A percentile compares a stretch with the other conserved stretches of the same genome.
phyloP scores from a whole-genome alignment of 2,797 vertebrate genomes.

The Microctenopoma steveboyesi region DNA sequence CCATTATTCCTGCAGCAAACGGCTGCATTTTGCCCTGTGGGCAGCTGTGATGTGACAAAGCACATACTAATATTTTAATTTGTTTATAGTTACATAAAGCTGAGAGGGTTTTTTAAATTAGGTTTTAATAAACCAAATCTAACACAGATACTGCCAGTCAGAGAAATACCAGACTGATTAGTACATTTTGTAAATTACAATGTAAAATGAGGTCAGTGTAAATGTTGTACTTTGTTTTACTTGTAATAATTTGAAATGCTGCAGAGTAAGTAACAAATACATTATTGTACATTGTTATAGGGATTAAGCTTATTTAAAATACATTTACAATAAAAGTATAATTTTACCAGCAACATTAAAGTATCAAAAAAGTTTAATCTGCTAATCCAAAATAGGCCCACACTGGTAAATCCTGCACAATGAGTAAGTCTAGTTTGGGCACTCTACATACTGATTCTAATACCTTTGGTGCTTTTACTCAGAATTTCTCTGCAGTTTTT shows the following conservation, averaged over 20 bases:
- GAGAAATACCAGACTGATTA: neutral
- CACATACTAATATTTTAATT: neutral
- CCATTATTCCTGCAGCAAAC: constrained; percentile 35
- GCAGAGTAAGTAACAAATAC: neutral
- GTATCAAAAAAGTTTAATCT: too few species aligned
- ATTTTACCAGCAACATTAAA: too few species aligned
- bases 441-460: too few species aligned
- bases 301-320: neutral
- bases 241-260: neutral
- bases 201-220: neutral
- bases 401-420: too few species aligned
- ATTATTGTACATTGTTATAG: neutral
- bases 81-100: neutral
- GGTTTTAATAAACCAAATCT: neutral
- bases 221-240: neutral
- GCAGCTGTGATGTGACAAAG: constrained; percentile 14
- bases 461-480: too few species aligned
- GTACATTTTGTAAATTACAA: neutral
- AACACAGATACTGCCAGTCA: neutral
- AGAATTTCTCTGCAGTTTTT: too few species aligned
- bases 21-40: constrained; percentile 26
- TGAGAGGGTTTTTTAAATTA: neutral
- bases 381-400: too few species aligned
- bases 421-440: neutral
- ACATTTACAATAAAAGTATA: neutral